Evolutionary conservation across 2,113 vertebrate species (phyloP).

Genomic region (Actinemys pallida): DNA sequence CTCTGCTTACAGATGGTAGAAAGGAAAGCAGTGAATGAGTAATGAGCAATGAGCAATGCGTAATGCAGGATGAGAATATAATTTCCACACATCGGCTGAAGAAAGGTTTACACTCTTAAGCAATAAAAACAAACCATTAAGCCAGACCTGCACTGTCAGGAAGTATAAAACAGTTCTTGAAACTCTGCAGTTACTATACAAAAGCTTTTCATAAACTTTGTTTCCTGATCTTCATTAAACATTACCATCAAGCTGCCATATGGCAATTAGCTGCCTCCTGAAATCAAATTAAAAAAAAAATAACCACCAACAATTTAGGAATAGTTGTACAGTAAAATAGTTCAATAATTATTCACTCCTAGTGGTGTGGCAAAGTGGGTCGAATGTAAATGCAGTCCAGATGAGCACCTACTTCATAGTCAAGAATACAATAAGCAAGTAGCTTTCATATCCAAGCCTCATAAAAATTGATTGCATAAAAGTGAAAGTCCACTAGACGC

Average conservation of each 20-base stretch:
- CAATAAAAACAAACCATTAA: slow-evolving; percentile 96
- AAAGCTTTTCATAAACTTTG: slow-evolving; percentile 88
- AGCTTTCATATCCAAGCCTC: slow-evolving; percentile 34
- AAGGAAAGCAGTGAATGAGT: slow-evolving; percentile 80
- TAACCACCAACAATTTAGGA: slow-evolving; percentile 80
- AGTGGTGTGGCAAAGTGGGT: slow-evolving; percentile 77
- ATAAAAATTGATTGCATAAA: not conserved
- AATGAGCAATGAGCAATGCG: slow-evolving; percentile 83
- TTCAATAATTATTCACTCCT: slow-evolving; percentile 82
- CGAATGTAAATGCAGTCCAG: slow-evolving; percentile 83
- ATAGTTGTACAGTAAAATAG: slow-evolving; percentile 80
- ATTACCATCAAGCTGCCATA: slow-evolving; percentile 84
- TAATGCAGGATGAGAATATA: slow-evolving; percentile 88
- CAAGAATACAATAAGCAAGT: slow-evolving; percentile 60
- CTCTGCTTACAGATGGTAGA: slow-evolving; percentile 78
- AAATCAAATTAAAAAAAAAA: slow-evolving; percentile 84
- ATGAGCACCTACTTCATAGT: slow-evolving; percentile 79
- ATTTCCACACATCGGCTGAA: slow-evolving; percentile 92
- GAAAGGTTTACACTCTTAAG: slow-evolving; percentile 95
- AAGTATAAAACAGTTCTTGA: slow-evolving; percentile 89
- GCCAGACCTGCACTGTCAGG: slow-evolving; percentile 89
- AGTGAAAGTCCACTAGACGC: slow-evolving; percentile 16
- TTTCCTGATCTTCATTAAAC: slow-evolving; percentile 90
- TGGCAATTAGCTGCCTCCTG: slow-evolving; percentile 87
- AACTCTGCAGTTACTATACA: slow-evolving; percentile 86